These are phyloP conservation scores for Pantelozetes paolii DNA, from an alignment of 2,888 invertebrate genomes.

Conservation along the genomic window DNA sequence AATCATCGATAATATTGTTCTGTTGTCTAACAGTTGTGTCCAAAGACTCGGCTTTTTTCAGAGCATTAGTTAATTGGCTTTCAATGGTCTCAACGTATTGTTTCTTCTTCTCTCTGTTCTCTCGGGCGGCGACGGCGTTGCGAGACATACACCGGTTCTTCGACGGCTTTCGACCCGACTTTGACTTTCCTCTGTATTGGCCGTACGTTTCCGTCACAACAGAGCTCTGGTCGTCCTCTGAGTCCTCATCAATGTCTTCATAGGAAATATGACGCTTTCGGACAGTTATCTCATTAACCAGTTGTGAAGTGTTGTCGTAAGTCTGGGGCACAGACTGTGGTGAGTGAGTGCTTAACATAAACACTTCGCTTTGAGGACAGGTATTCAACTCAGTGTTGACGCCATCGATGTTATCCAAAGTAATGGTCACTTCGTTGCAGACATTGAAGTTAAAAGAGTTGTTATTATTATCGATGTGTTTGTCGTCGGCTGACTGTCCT, in stretches of 20 bases:
- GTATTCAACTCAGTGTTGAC: background rate
- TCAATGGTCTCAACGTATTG: background rate
- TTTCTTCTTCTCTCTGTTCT: constrained; percentile 40
- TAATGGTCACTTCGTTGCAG: background rate
- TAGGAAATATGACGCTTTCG: too few relatives aligned
- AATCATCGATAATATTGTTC: background rate
- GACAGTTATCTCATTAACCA: too few relatives aligned
- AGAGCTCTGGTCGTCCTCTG: background rate
- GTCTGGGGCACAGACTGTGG: too few relatives aligned
- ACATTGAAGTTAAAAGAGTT: background rate
- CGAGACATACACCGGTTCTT: constrained; percentile 37
- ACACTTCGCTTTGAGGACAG: too few relatives aligned
- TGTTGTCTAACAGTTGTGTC: too few relatives aligned
- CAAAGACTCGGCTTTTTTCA: background rate
- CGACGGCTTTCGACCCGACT: background rate
- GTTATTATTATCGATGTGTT: background rate
- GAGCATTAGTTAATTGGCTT: background rate
- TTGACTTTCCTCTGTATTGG: background rate
- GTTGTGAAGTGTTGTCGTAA: too few relatives aligned
- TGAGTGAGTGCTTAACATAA: too few relatives aligned
- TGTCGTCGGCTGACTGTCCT: background rate
- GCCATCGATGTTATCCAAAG: background rate
- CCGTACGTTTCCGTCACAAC: background rate
- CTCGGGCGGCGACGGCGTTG: constrained; percentile 40
- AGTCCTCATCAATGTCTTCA: background rate